These are phyloP conservation scores for Mellilla xanthometata DNA, from an alignment of 2,888 invertebrate species.

Conservation along the genomic window DNA sequence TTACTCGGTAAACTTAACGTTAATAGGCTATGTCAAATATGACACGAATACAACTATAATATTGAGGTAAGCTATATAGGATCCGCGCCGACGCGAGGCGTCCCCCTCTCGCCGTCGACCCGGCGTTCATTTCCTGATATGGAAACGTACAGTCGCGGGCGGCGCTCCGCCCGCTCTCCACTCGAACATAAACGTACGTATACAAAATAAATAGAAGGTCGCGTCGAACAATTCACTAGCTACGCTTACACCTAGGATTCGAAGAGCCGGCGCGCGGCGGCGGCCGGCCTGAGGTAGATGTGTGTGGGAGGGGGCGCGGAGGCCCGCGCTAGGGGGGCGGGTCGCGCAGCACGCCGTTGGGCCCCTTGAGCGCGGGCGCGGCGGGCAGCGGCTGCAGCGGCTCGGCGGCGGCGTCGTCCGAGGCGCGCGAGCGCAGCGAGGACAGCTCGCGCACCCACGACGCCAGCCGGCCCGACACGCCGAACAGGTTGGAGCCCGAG, in stretches of 20 bases:
- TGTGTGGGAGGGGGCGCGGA: conserved; percentile 16
- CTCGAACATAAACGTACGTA: conserved; percentile 33
- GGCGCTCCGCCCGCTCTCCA: conserved; percentile 10
- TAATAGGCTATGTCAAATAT: conserved; percentile 80
- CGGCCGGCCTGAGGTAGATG: conserved; percentile 63
- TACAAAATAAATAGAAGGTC: conserved; percentile 54
- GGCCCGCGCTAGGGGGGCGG: conserved; percentile 29
- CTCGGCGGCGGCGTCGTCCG: conserved; percentile 65
- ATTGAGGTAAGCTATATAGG: conserved; percentile 81
- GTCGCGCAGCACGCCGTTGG: conserved; percentile 55
- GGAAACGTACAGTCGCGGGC: conserved; percentile 44
- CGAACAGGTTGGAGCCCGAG: conserved; percentile 76
- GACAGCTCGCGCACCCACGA: conserved; percentile 79
- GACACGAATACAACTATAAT: conserved; percentile 75
- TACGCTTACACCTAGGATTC: conserved; percentile 73
- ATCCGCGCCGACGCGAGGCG: conserved; percentile 57
- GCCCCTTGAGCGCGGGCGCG: conserved; percentile 33
- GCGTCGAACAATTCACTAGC: conserved; percentile 62
- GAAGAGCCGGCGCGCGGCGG: conserved; percentile 58
- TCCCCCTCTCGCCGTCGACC: conserved; percentile 57
- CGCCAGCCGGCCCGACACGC: conserved; percentile 75
- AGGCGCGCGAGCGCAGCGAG: conserved; percentile 63
- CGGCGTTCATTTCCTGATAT: conserved; percentile 64
- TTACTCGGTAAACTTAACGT: conserved; percentile 74
- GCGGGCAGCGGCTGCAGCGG: conserved; percentile 44